These are phyloP conservation scores for Mellilla xanthometata DNA, from an alignment of 2,888 invertebrate genomes.

Conservation along the genomic window DNA sequence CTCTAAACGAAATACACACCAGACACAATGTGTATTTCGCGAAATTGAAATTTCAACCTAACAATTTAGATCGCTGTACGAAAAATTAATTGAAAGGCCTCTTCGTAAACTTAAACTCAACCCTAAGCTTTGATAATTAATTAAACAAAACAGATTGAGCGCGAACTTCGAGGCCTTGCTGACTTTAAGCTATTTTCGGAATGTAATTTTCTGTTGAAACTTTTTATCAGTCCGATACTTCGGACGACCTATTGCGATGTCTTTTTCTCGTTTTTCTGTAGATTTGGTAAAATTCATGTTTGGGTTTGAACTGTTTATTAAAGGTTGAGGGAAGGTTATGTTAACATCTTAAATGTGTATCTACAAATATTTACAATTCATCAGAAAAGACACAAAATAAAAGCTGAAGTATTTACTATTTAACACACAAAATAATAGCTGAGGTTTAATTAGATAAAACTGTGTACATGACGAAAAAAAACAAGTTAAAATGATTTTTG, in stretches of 20 bases:
- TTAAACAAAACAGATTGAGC: slow-evolving; percentile 20
- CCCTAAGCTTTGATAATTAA: slow-evolving; percentile 18
- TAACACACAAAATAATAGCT: too few species aligned
- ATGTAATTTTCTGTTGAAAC: slow-evolving; percentile 9
- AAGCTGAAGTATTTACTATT: too few species aligned
- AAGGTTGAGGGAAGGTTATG: too few species aligned
- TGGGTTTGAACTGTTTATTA: too few species aligned
- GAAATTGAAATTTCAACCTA: background rate
- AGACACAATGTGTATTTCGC: background rate
- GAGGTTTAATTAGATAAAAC: too few species aligned
- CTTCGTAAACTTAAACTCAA: slow-evolving; percentile 6
- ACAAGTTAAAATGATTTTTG: too few species aligned
- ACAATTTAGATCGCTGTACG: slow-evolving; percentile 3
- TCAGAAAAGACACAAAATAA: too few species aligned
- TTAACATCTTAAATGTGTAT: too few species aligned
- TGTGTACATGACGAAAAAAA: too few species aligned
- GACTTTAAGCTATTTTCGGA: slow-evolving; percentile 14
- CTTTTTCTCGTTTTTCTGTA: background rate
- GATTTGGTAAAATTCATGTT: background rate
- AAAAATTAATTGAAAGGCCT: slow-evolving; percentile 14
- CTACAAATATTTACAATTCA: too few species aligned
- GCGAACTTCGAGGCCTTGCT: slow-evolving; percentile 5
- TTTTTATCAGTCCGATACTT: slow-evolving; percentile 4
- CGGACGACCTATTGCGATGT: background rate
- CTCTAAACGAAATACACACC: too few species aligned